Evolutionary conservation across 2,888 invertebrate genomes (phyloP).

Genomic region (Pycnomerus fuliginosus): DNA sequence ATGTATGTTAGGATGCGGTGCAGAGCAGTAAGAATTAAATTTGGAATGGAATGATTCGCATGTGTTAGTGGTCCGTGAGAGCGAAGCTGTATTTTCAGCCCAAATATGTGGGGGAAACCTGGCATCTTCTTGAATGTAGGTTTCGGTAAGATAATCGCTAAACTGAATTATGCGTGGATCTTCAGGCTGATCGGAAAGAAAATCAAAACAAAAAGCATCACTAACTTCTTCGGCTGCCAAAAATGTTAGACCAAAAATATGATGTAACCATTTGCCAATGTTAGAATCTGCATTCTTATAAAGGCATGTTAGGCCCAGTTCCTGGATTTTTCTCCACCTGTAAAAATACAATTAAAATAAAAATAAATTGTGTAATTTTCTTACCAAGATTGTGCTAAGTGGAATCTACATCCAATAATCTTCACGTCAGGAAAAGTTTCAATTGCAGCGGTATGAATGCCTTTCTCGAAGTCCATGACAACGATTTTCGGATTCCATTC

Average conservation of each 20-base stretch:
- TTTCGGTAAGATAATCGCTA: too few relatives aligned
- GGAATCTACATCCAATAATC: constrained; percentile 1
- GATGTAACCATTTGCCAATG: background rate
- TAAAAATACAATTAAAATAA: background rate
- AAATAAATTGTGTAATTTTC: too few relatives aligned
- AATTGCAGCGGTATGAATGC: background rate
- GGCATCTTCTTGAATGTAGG: too few relatives aligned
- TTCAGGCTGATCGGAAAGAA: too few relatives aligned
- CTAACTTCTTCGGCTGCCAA: background rate
- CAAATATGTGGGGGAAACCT: too few relatives aligned
- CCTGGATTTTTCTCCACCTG: constrained; percentile 1
- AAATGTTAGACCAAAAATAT: background rate
- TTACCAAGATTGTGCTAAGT: background rate
- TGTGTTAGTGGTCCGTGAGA: too few relatives aligned
- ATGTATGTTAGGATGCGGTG: too few relatives aligned
- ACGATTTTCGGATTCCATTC: constrained; percentile 1
- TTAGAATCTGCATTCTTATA: background rate
- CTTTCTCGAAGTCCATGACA: background rate
- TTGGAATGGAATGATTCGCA: too few relatives aligned
- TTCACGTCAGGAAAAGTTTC: background rate
- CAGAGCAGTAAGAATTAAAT: too few relatives aligned
- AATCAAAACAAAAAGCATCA: too few relatives aligned
- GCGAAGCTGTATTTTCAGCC: too few relatives aligned
- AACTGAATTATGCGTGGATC: too few relatives aligned
- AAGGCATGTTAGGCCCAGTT: background rate